A percentile compares a stretch with the other conserved stretches of the same genome.
Conservation (phyloP, 2,797 vertebrate species). For the Hypotaenidia okinawae region DNA sequence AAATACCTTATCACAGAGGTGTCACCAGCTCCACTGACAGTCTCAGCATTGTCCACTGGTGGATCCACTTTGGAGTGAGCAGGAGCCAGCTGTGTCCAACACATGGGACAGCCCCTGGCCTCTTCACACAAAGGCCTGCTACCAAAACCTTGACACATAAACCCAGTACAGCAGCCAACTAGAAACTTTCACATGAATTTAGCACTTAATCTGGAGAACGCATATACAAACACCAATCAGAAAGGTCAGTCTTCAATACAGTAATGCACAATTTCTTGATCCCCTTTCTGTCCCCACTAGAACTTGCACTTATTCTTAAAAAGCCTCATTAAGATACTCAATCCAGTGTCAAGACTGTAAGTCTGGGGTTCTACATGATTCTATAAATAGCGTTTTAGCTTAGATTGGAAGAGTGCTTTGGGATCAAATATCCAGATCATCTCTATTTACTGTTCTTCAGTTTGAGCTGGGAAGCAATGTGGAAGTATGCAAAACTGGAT, state of each 20-base stretch:
- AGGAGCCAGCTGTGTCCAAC: not conserved
- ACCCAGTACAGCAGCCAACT: not conserved
- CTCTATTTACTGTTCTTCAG: not conserved
- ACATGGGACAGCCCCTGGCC: fast-evolving
- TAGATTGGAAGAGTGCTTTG: not conserved
- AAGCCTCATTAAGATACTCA: not conserved
- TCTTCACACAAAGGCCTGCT: not conserved
- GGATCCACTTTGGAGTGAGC: fast-evolving
- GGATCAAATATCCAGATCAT: not conserved
- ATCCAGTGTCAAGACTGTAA: not conserved
- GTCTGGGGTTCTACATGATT: not conserved
- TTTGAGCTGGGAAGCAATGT: not conserved
- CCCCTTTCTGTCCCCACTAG: not conserved
- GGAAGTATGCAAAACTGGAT: not conserved
- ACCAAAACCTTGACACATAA: not conserved
- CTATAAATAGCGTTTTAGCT: not conserved
- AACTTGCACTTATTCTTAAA: not conserved
- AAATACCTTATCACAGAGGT: not conserved
- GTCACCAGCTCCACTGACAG: not conserved
- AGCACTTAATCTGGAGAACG: not conserved
- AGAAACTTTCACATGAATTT: not conserved
- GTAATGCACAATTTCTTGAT: not conserved
- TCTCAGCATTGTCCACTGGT: not conserved
- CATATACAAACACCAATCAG: not conserved
- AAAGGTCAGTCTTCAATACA: not conserved